Base-by-base conservation (phyloP, 2,113 vertebrate genomes). In the Hyaena hyaena region DNA sequence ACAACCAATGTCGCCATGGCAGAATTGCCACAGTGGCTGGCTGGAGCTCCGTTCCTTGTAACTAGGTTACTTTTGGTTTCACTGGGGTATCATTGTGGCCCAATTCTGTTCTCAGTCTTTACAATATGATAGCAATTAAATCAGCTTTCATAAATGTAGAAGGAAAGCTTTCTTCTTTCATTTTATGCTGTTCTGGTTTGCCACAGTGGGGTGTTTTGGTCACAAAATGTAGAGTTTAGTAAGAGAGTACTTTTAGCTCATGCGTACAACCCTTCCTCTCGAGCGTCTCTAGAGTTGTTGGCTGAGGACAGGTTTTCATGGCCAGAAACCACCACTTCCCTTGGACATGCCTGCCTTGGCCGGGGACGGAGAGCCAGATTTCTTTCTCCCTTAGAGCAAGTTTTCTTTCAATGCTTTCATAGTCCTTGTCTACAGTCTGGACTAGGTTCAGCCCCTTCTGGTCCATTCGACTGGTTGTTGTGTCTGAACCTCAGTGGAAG, bases 171-270 rank as follows among this genome's bases (percentile, higher is more conserved):
- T 45, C 2, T 69, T 15, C 28, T 35, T 88, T 17, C 63, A 1
- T 28, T 5, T 28, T 39, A 26, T 16, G 11, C 23, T 71, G 26
- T 61, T 39, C 81, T 28, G 19, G 61, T 58, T 86, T 58, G 69
- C 61, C 63, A 31, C 28, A 63, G 16, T 3, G 11, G 3, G 19
- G 28, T 58, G 50, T 55, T n/a, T 82, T 31, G 88, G 43, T 74
- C 63, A 90, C 33, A 45, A 79, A 85, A 48, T 43, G 4, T 31
- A n/a, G 65, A 92, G 69, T 63, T 94, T 82, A 66, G 43, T 65
- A 80, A 86, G 85, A 50, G 39, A 50, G n/a, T 24, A 3, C 7
- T 71, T 96, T 89, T 15, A 82, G 4, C 43, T 96, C 66, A 5
- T 39, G 50, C 53, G 65, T 39, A 48, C 19, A 83, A 21, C 4